Evolutionary conservation across 2,888 invertebrate genomes (phyloP).

Genomic region (Xanthia icteritia): DNA sequence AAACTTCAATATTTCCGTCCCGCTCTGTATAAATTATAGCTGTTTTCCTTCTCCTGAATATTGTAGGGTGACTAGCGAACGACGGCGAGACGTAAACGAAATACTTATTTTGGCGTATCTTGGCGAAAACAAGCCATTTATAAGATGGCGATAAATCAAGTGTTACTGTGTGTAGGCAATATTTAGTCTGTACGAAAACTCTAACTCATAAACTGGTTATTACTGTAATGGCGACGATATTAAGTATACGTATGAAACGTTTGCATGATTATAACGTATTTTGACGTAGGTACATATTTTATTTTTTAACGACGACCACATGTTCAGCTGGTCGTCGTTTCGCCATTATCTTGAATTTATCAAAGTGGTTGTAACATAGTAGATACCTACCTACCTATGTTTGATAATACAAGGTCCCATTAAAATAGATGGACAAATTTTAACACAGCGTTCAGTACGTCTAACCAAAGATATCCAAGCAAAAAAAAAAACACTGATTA

Average conservation of each 20-base stretch:
- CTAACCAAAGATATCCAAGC: no score
- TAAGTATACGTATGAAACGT: background rate
- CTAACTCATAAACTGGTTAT: constrained; percentile 29
- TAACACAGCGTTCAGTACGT: no score
- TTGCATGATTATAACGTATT: constrained; percentile 2
- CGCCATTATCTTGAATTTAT: constrained; percentile 14
- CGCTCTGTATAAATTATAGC: constrained; percentile 82
- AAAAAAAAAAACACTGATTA: no score
- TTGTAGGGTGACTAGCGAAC: constrained; percentile 76
- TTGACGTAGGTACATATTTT: background rate
- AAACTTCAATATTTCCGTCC: constrained; percentile 68
- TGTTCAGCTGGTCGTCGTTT: background rate
- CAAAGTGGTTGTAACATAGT: background rate
- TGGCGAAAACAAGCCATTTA: constrained; percentile 86
- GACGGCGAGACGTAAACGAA: constrained; percentile 80
- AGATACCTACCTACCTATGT: background rate
- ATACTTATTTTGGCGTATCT: constrained; percentile 83
- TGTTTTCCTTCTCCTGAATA: constrained; percentile 84
- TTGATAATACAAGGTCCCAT: background rate
- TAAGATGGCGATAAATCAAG: constrained; percentile 82
- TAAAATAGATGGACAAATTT: no score
- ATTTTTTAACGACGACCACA: no score
- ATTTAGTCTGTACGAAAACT: constrained; percentile 28
- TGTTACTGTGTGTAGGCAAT: constrained; percentile 56
- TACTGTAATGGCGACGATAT: constrained; percentile 2